phyloP scores from a whole-genome alignment of 2,888 invertebrate genomes.

The Acleris literana region DNA sequence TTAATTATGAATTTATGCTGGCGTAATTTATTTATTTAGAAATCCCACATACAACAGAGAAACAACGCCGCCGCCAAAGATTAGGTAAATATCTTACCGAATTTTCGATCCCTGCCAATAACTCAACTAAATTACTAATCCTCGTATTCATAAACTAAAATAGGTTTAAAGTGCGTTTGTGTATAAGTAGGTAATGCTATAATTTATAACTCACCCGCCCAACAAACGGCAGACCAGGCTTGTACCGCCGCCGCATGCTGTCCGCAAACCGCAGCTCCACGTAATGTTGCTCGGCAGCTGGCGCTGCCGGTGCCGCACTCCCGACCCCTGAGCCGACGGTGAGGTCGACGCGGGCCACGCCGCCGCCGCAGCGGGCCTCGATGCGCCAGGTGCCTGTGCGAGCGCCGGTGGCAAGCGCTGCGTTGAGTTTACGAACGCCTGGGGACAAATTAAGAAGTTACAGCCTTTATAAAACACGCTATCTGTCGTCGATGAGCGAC shows the following conservation, averaged over 20 bases:
- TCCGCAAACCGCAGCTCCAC: conserved; percentile 86
- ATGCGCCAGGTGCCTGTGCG: conserved; percentile 84
- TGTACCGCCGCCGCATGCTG: conserved; percentile 86
- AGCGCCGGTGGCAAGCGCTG: conserved; percentile 82
- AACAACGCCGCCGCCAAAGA: too few species aligned
- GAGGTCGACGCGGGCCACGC: conserved; percentile 81
- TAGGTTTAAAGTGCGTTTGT: too few species aligned
- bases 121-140: too few species aligned
- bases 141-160: too few species aligned
- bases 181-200: too few species aligned
- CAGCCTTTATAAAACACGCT: neutral
- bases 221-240: conserved; percentile 86
- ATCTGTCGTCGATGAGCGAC: too few species aligned
- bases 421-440: conserved; percentile 84
- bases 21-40: too few species aligned
- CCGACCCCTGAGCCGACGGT: conserved; percentile 75
- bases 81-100: too few species aligned
- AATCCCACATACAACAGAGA: too few species aligned
- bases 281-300: conserved; percentile 87
- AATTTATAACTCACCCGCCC: conserved; percentile 80
- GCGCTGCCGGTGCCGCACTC: conserved; percentile 79
- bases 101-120: too few species aligned
- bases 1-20: too few species aligned
- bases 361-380: conserved; percentile 79
- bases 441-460: conserved; percentile 42